Conservation (phyloP, 2,888 invertebrate genomes). For the Mythimna lalbum region DNA sequence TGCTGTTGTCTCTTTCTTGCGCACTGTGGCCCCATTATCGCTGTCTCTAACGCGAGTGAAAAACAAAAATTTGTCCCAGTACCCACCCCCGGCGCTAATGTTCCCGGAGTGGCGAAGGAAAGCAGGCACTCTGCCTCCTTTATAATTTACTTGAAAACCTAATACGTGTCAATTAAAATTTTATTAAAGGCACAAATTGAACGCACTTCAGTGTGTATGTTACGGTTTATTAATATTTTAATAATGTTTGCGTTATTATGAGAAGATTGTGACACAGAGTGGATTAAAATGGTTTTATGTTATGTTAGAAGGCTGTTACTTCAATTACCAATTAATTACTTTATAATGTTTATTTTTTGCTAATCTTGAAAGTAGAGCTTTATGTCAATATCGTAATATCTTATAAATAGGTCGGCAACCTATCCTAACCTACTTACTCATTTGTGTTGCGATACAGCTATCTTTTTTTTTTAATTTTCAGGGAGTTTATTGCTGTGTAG, state of each 20-base stretch:
- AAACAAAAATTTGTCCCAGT: constrained; percentile 88
- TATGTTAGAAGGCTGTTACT: not conserved
- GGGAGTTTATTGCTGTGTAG: too few species aligned
- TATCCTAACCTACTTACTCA: not conserved
- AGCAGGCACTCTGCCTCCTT: constrained; percentile 81
- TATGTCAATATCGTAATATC: not conserved
- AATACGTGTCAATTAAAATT: constrained; percentile 90
- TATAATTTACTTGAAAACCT: constrained; percentile 88
- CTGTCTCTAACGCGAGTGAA: constrained; percentile 82
- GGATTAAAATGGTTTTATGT: constrained; percentile 8
- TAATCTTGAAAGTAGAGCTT: not conserved
- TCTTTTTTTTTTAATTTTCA: too few species aligned
- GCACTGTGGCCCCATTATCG: constrained; percentile 60
- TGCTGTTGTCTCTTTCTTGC: constrained; percentile 85
- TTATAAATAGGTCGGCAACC: not conserved
- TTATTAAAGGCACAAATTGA: constrained; percentile 84
- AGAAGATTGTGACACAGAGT: constrained; percentile 30
- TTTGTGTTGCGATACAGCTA: not conserved
- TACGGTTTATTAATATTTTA: constrained; percentile 84
- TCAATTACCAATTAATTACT: not conserved
- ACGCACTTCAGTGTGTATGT: constrained; percentile 79
- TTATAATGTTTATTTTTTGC: not conserved
- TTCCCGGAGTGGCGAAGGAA: constrained; percentile 79
- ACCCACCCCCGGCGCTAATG: constrained; percentile 86
- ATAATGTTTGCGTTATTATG: constrained; percentile 73